Percentiles rank a stretch among this genome's conserved stretches.
Evolutionary conservation across 2,888 invertebrate genomes (phyloP).

Genomic region (Pollenia griseotomentosa): DNA sequence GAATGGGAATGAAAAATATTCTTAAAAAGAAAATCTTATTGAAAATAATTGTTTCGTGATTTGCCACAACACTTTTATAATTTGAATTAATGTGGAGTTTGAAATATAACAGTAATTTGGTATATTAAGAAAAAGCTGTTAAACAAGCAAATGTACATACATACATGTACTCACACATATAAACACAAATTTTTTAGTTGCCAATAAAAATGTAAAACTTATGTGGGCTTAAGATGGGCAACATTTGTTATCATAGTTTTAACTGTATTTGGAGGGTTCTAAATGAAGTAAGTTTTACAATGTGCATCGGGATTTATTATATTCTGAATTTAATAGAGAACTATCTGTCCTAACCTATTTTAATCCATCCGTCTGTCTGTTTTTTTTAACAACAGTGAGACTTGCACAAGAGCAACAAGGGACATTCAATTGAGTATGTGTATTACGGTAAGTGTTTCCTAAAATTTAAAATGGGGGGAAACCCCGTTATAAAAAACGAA

Average conservation of each 20-base stretch:
- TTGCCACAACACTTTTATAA: conserved; percentile 41
- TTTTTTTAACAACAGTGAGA: too few relatives aligned
- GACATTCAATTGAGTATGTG: too few relatives aligned
- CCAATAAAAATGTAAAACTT: background rate
- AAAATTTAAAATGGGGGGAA: too few relatives aligned
- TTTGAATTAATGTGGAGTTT: conserved; percentile 35
- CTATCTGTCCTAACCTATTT: too few relatives aligned
- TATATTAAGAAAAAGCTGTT: background rate
- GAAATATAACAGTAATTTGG: conserved; percentile 16
- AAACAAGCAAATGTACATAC: background rate
- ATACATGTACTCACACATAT: background rate
- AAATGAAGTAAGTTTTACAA: background rate
- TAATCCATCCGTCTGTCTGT: too few relatives aligned
- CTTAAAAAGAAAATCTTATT: conserved; percentile 12
- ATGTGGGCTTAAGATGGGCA: background rate
- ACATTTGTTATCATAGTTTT: background rate
- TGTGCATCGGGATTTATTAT: too few relatives aligned
- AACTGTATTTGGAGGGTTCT: background rate
- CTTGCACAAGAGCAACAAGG: too few relatives aligned
- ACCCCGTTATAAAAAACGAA: too few relatives aligned
- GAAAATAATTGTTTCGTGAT: conserved; percentile 43
- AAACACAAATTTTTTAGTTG: background rate
- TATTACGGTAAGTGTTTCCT: too few relatives aligned
- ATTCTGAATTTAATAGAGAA: too few relatives aligned
- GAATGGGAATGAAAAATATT: background rate